Conservation (phyloP, 2,888 invertebrate genomes). For the Nysson spinosus region DNA sequence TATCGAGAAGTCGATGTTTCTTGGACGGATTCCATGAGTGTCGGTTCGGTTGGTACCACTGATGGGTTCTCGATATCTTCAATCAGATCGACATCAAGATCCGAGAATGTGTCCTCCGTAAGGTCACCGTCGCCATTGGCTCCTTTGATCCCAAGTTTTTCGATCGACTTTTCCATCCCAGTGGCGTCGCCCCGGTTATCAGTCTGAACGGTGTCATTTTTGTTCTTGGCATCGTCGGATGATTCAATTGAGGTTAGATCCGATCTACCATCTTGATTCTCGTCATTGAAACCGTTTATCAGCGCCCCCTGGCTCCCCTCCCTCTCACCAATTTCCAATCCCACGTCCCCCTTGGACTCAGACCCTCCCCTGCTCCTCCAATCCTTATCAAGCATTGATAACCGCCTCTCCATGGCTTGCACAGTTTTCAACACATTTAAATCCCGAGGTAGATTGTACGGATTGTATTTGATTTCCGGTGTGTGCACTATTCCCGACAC, state of each 20-base stretch:
- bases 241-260: no score
- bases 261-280: no score
- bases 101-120: not conserved
- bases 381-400: not conserved
- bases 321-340: not conserved
- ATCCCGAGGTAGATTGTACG: not conserved
- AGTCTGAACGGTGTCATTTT: no score
- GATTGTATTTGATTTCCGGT: conserved; percentile 5
- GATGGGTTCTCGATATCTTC: not conserved
- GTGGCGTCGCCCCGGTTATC: not conserved
- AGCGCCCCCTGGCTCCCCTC: not conserved
- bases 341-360: not conserved
- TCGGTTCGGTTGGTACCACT: not conserved
- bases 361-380: not conserved
- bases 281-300: no score
- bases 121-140: not conserved
- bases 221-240: no score
- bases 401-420: not conserved
- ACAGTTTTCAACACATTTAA: not conserved
- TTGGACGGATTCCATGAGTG: not conserved
- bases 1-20: not conserved
- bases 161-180: not conserved
- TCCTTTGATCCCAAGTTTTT: not conserved
- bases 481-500: not conserved
- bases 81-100: not conserved